These are phyloP conservation scores for Pseudopodoces humilis DNA, from an alignment of 2,113 vertebrate species.

Conservation along the genomic window DNA sequence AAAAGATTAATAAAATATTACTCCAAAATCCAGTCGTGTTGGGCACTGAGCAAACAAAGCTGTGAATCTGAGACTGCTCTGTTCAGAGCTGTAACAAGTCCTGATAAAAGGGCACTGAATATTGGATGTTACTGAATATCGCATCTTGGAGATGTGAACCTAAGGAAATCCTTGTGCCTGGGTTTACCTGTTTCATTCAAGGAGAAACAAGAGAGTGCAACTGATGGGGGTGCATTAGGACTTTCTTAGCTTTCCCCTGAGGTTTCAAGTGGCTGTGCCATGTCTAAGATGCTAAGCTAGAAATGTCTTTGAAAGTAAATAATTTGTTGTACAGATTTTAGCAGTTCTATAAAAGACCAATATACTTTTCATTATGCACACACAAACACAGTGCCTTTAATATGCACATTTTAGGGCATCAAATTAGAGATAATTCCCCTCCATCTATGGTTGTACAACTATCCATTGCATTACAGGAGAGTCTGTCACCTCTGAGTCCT, in stretches of 20 bases:
- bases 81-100: not conserved
- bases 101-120: not conserved
- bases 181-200: not conserved
- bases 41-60: not conserved
- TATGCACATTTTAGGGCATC: not conserved
- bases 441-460: not conserved
- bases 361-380: not conserved
- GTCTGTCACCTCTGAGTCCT: not conserved
- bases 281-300: not conserved
- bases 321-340: not conserved
- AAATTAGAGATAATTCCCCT: not conserved
- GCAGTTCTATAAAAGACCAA: not conserved
- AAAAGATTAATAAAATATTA: conserved; percentile 31
- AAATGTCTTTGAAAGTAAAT: not conserved
- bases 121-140: not conserved
- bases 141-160: not conserved
- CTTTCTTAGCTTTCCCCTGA: not conserved
- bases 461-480: not conserved
- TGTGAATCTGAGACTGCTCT: not conserved
- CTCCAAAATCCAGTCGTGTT: not conserved
- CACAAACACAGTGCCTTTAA: not conserved
- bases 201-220: not conserved
- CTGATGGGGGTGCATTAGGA: not conserved
- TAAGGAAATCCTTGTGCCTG: not conserved
- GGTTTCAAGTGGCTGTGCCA: not conserved